Evolutionary conservation across 1,140 invertebrate species (phyloP).

Genomic region (Trichomalopsis sarcophagae): DNA sequence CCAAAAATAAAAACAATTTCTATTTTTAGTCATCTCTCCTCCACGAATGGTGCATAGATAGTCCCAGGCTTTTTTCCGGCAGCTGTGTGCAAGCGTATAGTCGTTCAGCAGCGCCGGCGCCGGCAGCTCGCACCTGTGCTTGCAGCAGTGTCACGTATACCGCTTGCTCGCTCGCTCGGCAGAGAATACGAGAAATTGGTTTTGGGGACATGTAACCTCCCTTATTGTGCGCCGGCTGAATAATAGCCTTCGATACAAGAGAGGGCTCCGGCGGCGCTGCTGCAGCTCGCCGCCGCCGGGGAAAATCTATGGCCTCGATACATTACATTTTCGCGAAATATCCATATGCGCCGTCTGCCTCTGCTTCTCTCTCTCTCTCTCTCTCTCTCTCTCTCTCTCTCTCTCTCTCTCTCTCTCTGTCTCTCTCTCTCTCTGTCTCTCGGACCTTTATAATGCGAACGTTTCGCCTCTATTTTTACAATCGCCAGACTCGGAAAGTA

Average conservation of each 20-base stretch:
- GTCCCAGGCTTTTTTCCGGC: constrained; percentile 4
- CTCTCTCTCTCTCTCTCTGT: neutral
- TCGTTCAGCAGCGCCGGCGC: neutral
- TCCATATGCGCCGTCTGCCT: constrained; percentile 22
- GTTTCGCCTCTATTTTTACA: constrained; percentile 25
- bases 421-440: neutral
- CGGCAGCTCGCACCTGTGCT: constrained; percentile 34
- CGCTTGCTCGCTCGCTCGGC: neutral
- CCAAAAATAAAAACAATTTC: neutral
- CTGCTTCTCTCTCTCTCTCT: neutral
- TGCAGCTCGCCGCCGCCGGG: neutral
- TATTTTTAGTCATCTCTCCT: neutral
- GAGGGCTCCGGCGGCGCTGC: neutral
- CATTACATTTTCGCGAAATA: constrained; percentile 52
- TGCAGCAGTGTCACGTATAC: constrained; percentile 13
- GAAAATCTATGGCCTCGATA: constrained; percentile 51
- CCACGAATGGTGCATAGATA: neutral
- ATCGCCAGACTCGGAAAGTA: constrained; percentile 26
- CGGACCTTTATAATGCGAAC: constrained; percentile 37
- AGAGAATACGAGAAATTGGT: constrained; percentile 58
- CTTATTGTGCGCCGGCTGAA: constrained; percentile 57
- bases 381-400: no score
- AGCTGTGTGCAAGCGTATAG: neutral
- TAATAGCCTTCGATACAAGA: constrained; percentile 53
- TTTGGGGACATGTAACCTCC: constrained; percentile 55